Conservation (phyloP, 2,888 invertebrate species). For the Tenthredo amoena region DNA sequence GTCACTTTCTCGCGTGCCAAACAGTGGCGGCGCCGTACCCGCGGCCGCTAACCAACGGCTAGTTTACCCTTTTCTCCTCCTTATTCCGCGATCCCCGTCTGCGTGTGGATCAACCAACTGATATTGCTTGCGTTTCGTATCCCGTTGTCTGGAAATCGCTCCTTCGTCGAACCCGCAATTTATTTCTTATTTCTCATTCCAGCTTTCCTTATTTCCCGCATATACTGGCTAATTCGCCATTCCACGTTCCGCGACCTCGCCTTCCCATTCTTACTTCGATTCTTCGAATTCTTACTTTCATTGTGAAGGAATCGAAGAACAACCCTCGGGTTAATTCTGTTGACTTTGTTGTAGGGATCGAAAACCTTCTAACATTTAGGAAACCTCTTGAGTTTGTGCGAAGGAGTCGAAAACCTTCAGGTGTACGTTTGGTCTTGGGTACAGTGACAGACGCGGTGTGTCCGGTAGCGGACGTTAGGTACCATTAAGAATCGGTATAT, state of each 20-base stretch:
- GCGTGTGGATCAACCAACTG: slow-evolving; percentile 34
- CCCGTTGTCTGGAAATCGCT: slow-evolving; percentile 29
- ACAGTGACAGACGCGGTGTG: too few relatives aligned
- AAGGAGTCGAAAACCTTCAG: too few relatives aligned
- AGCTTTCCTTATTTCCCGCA: too few relatives aligned
- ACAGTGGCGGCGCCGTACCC: neutral
- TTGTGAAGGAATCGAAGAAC: too few relatives aligned
- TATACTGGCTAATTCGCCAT: neutral
- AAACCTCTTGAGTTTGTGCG: too few relatives aligned
- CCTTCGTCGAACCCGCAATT: slow-evolving; percentile 33
- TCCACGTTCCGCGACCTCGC: neutral
- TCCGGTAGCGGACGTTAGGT: too few relatives aligned
- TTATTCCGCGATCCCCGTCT: neutral
- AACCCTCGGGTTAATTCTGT: too few relatives aligned
- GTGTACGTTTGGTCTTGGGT: too few relatives aligned
- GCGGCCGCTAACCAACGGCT: slow-evolving; percentile 3
- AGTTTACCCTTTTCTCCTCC: slow-evolving; percentile 34
- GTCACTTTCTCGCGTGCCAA: slow-evolving; percentile 52
- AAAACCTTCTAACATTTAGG: too few relatives aligned
- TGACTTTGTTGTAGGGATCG: too few relatives aligned
- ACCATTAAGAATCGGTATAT: too few relatives aligned
- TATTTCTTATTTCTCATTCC: slow-evolving; percentile 24
- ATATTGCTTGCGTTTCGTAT: slow-evolving; percentile 39
- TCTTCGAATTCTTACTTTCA: neutral
- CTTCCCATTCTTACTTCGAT: neutral